Evolutionary conservation across 2,113 vertebrate genomes (phyloP).

Genomic region (Hemibagrus wyckioides): DNA sequence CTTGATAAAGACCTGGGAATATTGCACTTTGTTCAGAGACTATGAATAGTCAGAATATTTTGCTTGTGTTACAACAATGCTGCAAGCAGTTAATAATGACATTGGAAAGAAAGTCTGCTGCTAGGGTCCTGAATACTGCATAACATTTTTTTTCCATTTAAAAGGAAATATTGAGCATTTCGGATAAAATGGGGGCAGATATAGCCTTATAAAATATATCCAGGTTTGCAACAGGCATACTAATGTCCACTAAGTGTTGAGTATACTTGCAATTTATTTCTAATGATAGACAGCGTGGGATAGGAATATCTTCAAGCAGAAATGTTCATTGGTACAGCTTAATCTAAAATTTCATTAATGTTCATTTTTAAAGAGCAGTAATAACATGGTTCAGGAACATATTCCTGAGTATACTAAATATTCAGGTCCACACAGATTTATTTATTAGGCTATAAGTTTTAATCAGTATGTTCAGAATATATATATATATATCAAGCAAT

Average conservation of each 20-base stretch:
- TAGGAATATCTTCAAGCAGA: neutral
- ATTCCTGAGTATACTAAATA: neutral
- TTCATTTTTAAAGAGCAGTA: neutral
- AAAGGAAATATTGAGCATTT: neutral
- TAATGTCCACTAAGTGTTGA: neutral
- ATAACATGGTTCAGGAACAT: neutral
- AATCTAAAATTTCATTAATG: neutral
- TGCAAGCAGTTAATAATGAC: neutral
- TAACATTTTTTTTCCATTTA: neutral
- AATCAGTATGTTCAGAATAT: slow-evolving; percentile 14
- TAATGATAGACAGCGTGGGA: neutral
- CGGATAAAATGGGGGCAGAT: neutral
- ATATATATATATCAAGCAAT: neutral
- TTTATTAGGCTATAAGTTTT: neutral
- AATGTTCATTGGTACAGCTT: neutral
- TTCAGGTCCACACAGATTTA: slow-evolving; percentile 2
- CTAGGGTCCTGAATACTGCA: slow-evolving; percentile 15
- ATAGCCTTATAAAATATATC: neutral
- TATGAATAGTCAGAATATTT: neutral
- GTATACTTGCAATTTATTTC: neutral
- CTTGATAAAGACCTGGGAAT: neutral
- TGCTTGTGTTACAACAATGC: slow-evolving; percentile 6
- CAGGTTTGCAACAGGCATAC: neutral
- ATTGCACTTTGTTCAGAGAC: neutral
- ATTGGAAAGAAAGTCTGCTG: neutral